These are phyloP conservation scores for Oenanthe melanoleuca DNA, from an alignment of 2,113 vertebrate genomes.

Conservation along the genomic window DNA sequence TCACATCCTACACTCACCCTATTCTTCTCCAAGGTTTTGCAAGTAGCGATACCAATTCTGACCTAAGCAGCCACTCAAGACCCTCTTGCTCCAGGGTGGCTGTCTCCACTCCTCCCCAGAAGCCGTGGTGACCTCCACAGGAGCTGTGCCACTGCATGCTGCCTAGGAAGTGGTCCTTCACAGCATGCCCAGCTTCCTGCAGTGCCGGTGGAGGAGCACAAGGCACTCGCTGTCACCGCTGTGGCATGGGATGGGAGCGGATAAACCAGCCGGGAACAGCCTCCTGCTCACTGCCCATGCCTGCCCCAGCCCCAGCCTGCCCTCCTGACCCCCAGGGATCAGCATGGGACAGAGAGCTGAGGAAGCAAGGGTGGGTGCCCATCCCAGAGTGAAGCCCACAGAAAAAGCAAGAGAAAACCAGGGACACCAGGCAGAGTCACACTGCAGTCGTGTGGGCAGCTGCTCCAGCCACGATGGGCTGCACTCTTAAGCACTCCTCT, in stretches of 20 bases:
- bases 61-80: background rate
- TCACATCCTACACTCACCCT: accelerated
- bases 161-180: accelerated
- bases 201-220: accelerated
- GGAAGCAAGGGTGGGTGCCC: background rate
- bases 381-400: accelerated
- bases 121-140: background rate
- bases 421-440: background rate
- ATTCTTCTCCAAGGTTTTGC: background rate
- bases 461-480: accelerated
- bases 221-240: accelerated
- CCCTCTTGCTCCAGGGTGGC: background rate
- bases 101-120: background rate
- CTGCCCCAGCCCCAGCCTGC: background rate
- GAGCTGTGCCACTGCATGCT: background rate
- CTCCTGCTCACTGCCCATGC: background rate
- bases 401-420: background rate
- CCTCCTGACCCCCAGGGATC: accelerated
- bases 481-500: accelerated
- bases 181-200: background rate
- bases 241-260: accelerated
- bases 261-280: accelerated
- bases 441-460: background rate
- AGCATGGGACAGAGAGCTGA: accelerated
- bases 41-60: background rate